Conservation (phyloP, 2,888 invertebrate genomes). For the Eugnorisma glareosa region DNA sequence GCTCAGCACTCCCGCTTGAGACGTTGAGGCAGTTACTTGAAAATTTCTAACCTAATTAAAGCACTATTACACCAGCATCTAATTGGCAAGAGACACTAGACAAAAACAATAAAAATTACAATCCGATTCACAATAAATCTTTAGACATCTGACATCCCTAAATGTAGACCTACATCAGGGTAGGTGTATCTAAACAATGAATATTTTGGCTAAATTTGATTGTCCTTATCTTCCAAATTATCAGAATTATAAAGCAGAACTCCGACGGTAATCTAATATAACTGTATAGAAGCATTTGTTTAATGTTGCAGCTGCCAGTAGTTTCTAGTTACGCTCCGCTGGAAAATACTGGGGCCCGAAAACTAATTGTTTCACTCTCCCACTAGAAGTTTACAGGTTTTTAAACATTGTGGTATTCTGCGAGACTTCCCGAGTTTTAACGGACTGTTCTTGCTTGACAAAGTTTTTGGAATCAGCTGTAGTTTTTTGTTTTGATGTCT, state of each 20-base stretch:
- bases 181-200: slow-evolving; percentile 62
- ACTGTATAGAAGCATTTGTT: slow-evolving; percentile 18
- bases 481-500: background rate
- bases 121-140: background rate
- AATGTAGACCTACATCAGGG: slow-evolving; percentile 35
- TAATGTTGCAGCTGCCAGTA: slow-evolving; percentile 55
- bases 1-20: background rate
- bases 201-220: slow-evolving; percentile 64
- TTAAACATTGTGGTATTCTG: background rate
- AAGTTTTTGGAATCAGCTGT: background rate
- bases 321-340: slow-evolving; percentile 43
- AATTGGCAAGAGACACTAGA: background rate
- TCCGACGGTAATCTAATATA: slow-evolving; percentile 51
- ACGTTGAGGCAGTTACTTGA: background rate
- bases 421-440: background rate
- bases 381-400: background rate
- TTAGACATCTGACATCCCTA: slow-evolving; percentile 42
- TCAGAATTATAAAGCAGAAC: slow-evolving; percentile 60
- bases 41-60: background rate
- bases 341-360: background rate
- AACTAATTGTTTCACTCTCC: slow-evolving; percentile 8
- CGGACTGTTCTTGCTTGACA: no score
- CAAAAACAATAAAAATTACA: background rate
- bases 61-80: background rate
- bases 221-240: slow-evolving; percentile 66